A percentile compares a stretch with the other conserved stretches of the same genome.
Conservation (phyloP, 2,888 invertebrate species). For the Agrenia bidenticulata region DNA sequence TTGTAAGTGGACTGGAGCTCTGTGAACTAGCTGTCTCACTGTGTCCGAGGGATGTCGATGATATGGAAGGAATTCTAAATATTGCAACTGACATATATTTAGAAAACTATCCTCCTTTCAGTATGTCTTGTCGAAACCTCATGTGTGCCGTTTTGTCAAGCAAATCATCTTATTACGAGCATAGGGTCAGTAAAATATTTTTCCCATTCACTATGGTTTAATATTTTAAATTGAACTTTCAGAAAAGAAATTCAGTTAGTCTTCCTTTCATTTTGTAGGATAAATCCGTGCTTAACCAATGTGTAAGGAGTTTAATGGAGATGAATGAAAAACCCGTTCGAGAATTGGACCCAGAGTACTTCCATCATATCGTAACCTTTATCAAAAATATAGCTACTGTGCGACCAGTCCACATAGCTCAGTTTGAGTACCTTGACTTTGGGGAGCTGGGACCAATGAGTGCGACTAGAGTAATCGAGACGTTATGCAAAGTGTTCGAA, state of each 20-base stretch:
- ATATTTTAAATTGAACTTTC: too few species aligned
- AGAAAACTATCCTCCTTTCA: conserved; percentile 51
- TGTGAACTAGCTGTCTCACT: conserved; percentile 49
- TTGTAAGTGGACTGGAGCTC: conserved; percentile 48
- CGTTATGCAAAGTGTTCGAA: conserved; percentile 45
- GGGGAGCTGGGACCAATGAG: conserved; percentile 39
- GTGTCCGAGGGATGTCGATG: conserved; percentile 43
- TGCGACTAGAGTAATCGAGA: conserved; percentile 42
- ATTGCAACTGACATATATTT: conserved; percentile 50
- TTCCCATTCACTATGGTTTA: too few species aligned
- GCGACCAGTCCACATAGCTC: conserved; percentile 49
- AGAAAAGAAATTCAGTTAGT: too few species aligned
- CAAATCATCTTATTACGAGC: conserved; percentile 75
- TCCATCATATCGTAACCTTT: conserved; percentile 49
- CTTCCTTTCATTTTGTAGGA: conserved; percentile 71
- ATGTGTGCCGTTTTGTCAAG: conserved; percentile 76
- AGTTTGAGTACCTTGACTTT: conserved; percentile 41
- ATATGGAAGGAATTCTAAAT: conserved; percentile 41
- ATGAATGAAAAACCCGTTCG: conserved; percentile 50
- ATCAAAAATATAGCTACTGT: conserved; percentile 50
- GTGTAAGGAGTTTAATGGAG: conserved; percentile 61
- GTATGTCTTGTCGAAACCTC: conserved; percentile 43
- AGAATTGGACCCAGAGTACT: conserved; percentile 50
- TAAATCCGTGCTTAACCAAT: conserved; percentile 78
- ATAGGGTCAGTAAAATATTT: conserved; percentile 75